Evolutionary conservation across 2,113 vertebrate genomes (phyloP).

Genomic region (Antechinus stuartii): DNA sequence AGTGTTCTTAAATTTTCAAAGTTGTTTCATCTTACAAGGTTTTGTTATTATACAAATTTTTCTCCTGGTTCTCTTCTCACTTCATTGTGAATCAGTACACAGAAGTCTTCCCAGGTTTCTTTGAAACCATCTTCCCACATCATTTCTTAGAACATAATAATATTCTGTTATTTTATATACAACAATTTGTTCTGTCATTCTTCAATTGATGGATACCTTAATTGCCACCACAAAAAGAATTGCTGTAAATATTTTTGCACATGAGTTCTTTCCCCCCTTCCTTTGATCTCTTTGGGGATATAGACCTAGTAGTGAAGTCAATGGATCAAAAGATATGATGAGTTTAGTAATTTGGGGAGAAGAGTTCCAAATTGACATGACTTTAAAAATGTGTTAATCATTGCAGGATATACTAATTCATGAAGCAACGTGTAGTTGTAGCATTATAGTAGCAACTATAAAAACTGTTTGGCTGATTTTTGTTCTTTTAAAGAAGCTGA

Average conservation of each 20-base stretch:
- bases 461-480: not conserved
- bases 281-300: slow-evolving; percentile 44
- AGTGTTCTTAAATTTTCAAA: too few species aligned
- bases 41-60: too few species aligned
- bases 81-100: too few species aligned
- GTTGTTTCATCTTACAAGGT: too few species aligned
- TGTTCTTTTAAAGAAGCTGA: not conserved
- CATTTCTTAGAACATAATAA: not conserved
- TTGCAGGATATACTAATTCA: not conserved
- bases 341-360: too few species aligned
- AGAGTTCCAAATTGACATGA: too few species aligned
- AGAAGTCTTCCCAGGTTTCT: too few species aligned
- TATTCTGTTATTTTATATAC: not conserved
- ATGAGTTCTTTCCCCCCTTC: slow-evolving; percentile 27
- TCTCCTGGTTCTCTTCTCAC: too few species aligned
- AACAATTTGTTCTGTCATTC: not conserved
- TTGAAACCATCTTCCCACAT: not conserved
- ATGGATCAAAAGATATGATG: not conserved
- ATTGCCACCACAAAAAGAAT: not conserved
- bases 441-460: not conserved
- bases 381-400: too few species aligned
- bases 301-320: slow-evolving; percentile 25
- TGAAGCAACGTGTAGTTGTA: not conserved
- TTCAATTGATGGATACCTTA: not conserved
- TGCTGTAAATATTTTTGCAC: not conserved